Evolutionary conservation across 2,797 vertebrate genomes (phyloP), one percentile per base, ranked within the genome.

Genomic region (Muscicapa comitata): DNA sequence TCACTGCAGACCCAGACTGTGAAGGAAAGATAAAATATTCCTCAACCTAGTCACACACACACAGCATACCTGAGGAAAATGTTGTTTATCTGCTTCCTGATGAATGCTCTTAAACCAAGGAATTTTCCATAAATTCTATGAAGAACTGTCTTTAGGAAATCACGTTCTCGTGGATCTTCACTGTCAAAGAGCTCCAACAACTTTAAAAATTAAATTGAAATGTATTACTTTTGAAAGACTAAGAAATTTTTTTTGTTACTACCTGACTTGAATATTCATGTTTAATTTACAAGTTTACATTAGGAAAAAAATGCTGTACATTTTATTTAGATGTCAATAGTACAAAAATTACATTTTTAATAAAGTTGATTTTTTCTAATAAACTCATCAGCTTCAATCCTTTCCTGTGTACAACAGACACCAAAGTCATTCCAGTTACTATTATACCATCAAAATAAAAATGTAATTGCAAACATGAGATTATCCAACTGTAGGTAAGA

Each of bases 51-150:
- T 71, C 63, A 63, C 48, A 57, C 42, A 70, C 20, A 53, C 3
- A 26, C 3, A 65, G 24, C 97, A 96, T 98, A 99, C 99, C 99
- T 98, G 97, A 99, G 98, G 96, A 99, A 99, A 96, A 99, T 99
- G 98, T 99, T 99, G 98, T 99, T 99, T 90, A 99, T 99, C 96
- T 99, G 99, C 97, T 99, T 99, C 97, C 99, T 98, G 98, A 99
- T 99, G 98, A 99, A 99, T 26, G 99, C 99, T 92, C 99, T 98
- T 95, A 99, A 96, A 54, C 99, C 99, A 3, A 99, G 98, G 96
- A 99, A 99, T 96, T 99, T 99, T 84, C 99, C 99, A 62, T 99
- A 99, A 96, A 99, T 99, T 86, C 99, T 98, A 97, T 99, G 99
- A 75, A 99, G 98, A 94, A 99, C 98, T 9, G 99, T 99, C 98